phyloP scores from a whole-genome alignment of 1,140 invertebrate species.

The Drosophila mojavensis region DNA sequence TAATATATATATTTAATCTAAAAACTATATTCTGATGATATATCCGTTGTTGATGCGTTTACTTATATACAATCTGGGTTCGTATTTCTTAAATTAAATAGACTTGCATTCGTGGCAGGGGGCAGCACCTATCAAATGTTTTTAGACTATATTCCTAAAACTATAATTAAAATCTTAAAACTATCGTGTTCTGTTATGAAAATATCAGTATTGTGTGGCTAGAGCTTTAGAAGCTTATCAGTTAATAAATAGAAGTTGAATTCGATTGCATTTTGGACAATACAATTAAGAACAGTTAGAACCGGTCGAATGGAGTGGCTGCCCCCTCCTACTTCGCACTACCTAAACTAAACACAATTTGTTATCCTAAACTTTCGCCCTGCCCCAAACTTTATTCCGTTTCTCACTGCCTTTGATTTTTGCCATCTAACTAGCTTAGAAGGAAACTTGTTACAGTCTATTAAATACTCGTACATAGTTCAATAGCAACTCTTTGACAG shows the following conservation, averaged over 20 bases:
- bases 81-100: conserved; percentile 16
- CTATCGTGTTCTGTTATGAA: not conserved
- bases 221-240: conserved; percentile 13
- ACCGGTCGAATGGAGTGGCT: not conserved
- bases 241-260: not conserved
- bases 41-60: conserved; percentile 11
- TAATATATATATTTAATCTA: conserved; percentile 1
- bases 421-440: conserved; percentile 56
- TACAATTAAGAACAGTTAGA: not conserved
- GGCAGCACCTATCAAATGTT: conserved; percentile 21
- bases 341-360: conserved; percentile 50
- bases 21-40: conserved; percentile 44
- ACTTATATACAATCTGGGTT: conserved; percentile 44
- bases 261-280: not conserved
- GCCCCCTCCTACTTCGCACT: conserved; percentile 7
- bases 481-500: conserved; percentile 24
- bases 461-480: conserved; percentile 67
- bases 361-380: conserved; percentile 52
- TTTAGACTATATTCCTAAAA: conserved; percentile 7
- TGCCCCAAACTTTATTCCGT: not conserved
- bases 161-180: conserved; percentile 12
- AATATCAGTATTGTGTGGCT: conserved; percentile 39
- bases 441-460: conserved; percentile 81
- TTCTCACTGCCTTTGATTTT: conserved; percentile 32
- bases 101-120: conserved; percentile 9